Percentiles rank a stretch among this genome's conserved stretches.
These are phyloP conservation scores for Conus canariensis DNA, from an alignment of 2,888 invertebrate genomes.

Conservation along the genomic window DNA sequence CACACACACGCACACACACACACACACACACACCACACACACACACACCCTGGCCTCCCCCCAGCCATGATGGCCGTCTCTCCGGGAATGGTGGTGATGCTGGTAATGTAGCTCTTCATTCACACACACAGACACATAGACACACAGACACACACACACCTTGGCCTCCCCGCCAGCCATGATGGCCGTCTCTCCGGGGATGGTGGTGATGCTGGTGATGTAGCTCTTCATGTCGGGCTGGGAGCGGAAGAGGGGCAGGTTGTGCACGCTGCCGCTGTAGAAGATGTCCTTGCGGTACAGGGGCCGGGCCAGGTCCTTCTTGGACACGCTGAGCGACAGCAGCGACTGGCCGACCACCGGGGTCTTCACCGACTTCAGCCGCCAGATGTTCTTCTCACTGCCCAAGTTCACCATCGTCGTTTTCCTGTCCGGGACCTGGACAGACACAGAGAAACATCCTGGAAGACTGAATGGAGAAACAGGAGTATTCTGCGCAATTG, in stretches of 20 bases:
- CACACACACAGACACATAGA: too few relatives aligned
- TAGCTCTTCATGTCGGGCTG: slow-evolving; percentile 94
- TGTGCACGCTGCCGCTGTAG: slow-evolving; percentile 96
- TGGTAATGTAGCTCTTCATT: slow-evolving; percentile 91
- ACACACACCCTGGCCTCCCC: slow-evolving; percentile 22
- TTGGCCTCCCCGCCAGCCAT: slow-evolving; percentile 18
- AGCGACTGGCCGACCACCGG: neutral
- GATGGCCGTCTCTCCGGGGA: slow-evolving; percentile 82
- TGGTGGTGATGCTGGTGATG: slow-evolving; percentile 92
- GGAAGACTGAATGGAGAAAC: too few relatives aligned
- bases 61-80: slow-evolving; percentile 55
- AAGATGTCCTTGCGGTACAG: slow-evolving; percentile 97
- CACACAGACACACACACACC: neutral
- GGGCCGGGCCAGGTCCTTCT: slow-evolving; percentile 83
- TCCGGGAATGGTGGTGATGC: slow-evolving; percentile 90
- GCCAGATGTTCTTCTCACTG: slow-evolving; percentile 47
- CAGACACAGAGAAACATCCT: too few relatives aligned
- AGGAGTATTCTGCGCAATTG: too few relatives aligned
- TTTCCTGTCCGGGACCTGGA: slow-evolving; percentile 14
- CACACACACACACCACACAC: neutral
- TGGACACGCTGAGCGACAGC: slow-evolving; percentile 54
- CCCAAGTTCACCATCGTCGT: slow-evolving; percentile 41
- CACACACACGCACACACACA: slow-evolving; percentile 20
- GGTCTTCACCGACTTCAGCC: slow-evolving; percentile 31
- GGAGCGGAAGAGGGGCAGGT: slow-evolving; percentile 90